A percentile compares a stretch with the other conserved stretches of the same genome.
phyloP scores from a whole-genome alignment of 2,888 invertebrate genomes.

The Lasioglossum calceatum region DNA sequence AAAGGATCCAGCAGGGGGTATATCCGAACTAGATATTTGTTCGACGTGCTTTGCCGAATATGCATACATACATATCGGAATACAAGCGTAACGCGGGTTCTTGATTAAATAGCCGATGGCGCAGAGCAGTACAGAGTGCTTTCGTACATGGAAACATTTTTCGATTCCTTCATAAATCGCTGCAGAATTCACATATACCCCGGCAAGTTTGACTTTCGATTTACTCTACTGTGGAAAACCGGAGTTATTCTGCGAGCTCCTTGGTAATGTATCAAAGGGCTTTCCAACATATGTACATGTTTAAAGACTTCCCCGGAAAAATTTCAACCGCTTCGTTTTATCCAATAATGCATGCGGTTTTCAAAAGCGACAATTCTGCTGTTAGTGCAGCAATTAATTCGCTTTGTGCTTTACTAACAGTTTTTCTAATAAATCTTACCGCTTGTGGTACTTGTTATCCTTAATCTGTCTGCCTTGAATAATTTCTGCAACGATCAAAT shows the following conservation, averaged over 20 bases:
- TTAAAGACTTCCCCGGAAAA: background rate
- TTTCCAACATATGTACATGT: background rate
- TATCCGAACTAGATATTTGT: slow-evolving; percentile 26
- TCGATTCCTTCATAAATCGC: slow-evolving; percentile 28
- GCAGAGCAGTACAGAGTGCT: background rate
- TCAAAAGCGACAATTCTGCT: background rate
- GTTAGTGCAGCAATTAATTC: background rate
- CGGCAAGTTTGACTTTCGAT: slow-evolving; percentile 9
- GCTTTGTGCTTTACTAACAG: background rate
- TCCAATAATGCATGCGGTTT: background rate
- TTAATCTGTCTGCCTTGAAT: background rate
- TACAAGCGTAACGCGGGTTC: slow-evolving; percentile 31
- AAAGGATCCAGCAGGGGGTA: background rate
- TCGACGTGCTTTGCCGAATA: slow-evolving; percentile 28
- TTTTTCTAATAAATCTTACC: background rate
- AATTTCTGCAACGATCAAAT: background rate
- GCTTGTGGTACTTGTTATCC: background rate
- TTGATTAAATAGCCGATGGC: slow-evolving; percentile 51
- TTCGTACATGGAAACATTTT: background rate
- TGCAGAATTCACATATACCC: background rate
- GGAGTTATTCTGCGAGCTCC: background rate
- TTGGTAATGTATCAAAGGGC: background rate
- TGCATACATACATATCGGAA: background rate
- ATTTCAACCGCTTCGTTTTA: background rate
- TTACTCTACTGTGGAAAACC: background rate